These are phyloP conservation scores for Harpegnathos saltator DNA, from an alignment of 1,140 invertebrate species.

Conservation along the genomic window DNA sequence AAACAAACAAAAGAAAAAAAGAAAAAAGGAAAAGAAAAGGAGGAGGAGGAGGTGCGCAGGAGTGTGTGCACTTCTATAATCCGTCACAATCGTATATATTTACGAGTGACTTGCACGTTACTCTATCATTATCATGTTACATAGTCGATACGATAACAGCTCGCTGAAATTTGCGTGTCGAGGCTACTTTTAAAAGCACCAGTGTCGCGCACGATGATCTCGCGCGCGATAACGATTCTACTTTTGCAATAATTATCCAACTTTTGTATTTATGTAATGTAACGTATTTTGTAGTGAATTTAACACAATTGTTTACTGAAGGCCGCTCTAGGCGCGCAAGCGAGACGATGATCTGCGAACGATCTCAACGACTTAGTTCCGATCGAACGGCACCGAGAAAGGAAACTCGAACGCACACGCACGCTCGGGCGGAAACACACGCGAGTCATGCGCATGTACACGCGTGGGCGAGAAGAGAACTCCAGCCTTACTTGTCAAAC, in stretches of 20 bases:
- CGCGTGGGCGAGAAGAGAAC: slow-evolving; percentile 69
- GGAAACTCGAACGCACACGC: no score
- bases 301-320: slow-evolving; percentile 1
- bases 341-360: slow-evolving; percentile 4
- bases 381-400: no score
- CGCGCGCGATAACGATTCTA: no score
- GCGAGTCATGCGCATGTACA: slow-evolving; percentile 1
- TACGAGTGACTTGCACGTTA: background rate
- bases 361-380: background rate
- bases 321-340: background rate
- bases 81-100: slow-evolving; percentile 7
- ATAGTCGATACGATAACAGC: background rate
- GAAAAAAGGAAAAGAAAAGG: no score
- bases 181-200: background rate
- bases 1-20: no score
- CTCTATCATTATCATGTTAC: background rate
- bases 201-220: no score
- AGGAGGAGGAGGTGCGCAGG: no score
- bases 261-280: no score
- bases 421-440: background rate
- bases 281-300: no score
- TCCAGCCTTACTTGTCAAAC: slow-evolving; percentile 77
- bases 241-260: slow-evolving; percentile 58
- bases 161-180: background rate
- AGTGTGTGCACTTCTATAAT: background rate